A percentile compares a stretch with the other conserved stretches of the same genome.
phyloP scores from a whole-genome alignment of 1,140 invertebrate species.

The Dendrolimus punctatus region DNA sequence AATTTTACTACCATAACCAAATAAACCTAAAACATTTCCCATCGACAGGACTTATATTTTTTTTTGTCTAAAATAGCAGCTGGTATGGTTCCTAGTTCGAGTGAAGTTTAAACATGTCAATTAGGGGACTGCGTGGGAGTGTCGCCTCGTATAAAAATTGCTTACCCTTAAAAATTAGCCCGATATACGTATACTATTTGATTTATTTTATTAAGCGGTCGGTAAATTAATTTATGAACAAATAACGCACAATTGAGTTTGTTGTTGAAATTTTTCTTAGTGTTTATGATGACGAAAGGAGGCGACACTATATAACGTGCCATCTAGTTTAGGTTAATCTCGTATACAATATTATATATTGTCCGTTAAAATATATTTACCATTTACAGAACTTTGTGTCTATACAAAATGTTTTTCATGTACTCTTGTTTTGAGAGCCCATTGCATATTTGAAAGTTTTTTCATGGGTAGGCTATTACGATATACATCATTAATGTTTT shows the following conservation, averaged over 20 bases:
- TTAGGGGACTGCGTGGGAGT: slow-evolving; percentile 67
- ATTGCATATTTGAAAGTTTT: slow-evolving; percentile 60
- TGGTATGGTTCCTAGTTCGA: slow-evolving; percentile 73
- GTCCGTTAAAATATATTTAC: slow-evolving; percentile 73
- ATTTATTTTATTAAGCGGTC: slow-evolving; percentile 15
- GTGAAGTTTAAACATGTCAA: slow-evolving; percentile 73
- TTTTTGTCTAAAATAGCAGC: slow-evolving; percentile 68
- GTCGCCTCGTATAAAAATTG: slow-evolving; percentile 50
- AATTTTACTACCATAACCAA: slow-evolving; percentile 30
- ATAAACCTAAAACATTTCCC: slow-evolving; percentile 25
- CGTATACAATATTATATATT: slow-evolving; percentile 72
- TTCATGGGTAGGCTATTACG: slow-evolving; percentile 45
- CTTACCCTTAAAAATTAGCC: slow-evolving; percentile 27
- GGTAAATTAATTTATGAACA: slow-evolving; percentile 27
- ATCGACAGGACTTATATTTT: slow-evolving; percentile 56
- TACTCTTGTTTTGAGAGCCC: slow-evolving; percentile 74
- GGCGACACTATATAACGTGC: slow-evolving; percentile 71
- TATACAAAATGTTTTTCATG: slow-evolving; percentile 72
- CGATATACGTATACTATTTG: slow-evolving; percentile 21
- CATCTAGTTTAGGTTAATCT: slow-evolving; percentile 73
- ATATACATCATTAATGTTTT: slow-evolving; percentile 40
- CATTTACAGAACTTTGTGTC: slow-evolving; percentile 72
- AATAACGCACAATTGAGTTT: slow-evolving; percentile 66
- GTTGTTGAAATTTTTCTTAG: slow-evolving; percentile 37
- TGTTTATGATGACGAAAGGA: slow-evolving; percentile 60